Evolutionary conservation across 64 coral and sea anemone genomes (phyloP), one percentile per base, ranked within the genome.

Genomic region (Stylophora pistillata): DNA sequence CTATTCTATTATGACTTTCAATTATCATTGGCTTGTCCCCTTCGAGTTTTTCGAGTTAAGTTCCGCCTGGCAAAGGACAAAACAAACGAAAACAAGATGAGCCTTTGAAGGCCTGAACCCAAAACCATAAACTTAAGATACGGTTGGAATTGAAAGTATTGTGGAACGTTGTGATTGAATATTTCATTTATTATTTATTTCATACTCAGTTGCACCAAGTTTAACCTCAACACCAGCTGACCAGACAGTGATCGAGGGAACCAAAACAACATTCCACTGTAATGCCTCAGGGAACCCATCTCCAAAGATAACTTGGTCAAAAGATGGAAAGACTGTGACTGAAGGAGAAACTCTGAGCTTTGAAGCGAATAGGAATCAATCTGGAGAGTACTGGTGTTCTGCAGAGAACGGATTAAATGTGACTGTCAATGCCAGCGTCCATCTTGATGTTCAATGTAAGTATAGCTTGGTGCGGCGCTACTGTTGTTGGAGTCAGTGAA

Each of bases 401-500:
- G 10, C 84, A 56, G 60, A 71, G 37, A 71, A 69, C 27, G 28
- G 65, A 15, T 21, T 63, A 52, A 57, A 86, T 71, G 52, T 12
- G 73, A 63, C 71, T 28, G 33, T 30, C 30, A 21, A 86, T 86
- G 84, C 10, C 73, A 29, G 84, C 73, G 20, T 62, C 66, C 55
- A 68, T 69, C 18, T 71, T 53, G 32, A 56, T 61, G 63, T 28
- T 74, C 70, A 56, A 27, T 53, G 47, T 86, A n/a, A 54, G 71
- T 68, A 68, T 63, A 47, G 47, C 52, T 34, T 86, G 2, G 23
- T 20, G 20, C 4, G n/a, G n/a, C n/a, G n/a, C n/a, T n/a, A n/a
- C n/a, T n/a, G n/a, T n/a, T n/a, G n/a, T n/a, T n/a, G n/a, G n/a
- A n/a, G n/a, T n/a, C n/a, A n/a, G n/a, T n/a, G n/a, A n/a, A n/a